Evolutionary conservation across 2,113 vertebrate genomes (phyloP).

Genomic region (Neoarius graeffei): DNA sequence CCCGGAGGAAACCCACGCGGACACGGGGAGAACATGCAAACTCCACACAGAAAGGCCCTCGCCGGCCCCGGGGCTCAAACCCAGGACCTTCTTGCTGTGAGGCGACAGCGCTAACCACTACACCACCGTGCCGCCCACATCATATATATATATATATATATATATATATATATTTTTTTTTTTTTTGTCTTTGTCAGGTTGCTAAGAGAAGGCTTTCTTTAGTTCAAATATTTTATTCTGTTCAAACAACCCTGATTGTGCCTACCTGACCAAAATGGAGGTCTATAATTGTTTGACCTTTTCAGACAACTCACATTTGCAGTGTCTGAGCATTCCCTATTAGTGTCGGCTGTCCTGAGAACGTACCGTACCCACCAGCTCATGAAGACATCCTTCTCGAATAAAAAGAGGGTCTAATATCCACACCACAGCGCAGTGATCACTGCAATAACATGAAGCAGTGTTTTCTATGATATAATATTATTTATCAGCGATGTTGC

Average conservation of each 20-base stretch:
- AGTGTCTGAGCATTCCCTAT: not conserved
- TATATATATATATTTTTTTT: not conserved
- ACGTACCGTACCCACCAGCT: not conserved
- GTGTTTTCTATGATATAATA: not conserved
- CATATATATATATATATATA: too few species aligned
- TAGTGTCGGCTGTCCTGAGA: not conserved
- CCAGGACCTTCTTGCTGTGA: too few species aligned
- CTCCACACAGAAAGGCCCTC: too few species aligned
- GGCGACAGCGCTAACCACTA: too few species aligned
- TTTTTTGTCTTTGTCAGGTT: not conserved
- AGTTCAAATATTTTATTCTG: not conserved
- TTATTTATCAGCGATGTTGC: not conserved
- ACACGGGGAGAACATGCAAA: too few species aligned
- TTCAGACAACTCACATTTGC: constrained; percentile 3
- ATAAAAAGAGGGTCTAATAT: not conserved
- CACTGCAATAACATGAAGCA: not conserved
- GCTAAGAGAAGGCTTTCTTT: not conserved
- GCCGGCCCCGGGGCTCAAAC: too few species aligned
- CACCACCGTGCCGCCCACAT: too few species aligned
- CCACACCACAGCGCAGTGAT: not conserved
- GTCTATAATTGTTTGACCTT: constrained; percentile 20
- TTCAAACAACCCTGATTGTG: not conserved
- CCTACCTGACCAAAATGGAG: constrained; percentile 5
- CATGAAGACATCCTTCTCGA: not conserved
- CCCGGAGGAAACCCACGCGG: too few species aligned